Evolutionary conservation across 2,888 invertebrate species (phyloP).

Genomic region (Protonemura montana): DNA sequence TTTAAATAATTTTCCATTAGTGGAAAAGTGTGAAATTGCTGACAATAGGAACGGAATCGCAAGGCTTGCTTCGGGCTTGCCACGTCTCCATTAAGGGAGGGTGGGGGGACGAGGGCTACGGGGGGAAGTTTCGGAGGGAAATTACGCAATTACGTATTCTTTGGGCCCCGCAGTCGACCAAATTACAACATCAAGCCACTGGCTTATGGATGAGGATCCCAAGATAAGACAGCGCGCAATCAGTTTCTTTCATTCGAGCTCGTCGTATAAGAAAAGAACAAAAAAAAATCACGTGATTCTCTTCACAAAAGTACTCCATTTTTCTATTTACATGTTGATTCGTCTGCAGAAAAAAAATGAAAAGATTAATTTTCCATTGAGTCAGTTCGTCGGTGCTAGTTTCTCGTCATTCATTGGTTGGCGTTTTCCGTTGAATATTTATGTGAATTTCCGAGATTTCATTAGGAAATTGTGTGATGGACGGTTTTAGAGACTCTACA

Average conservation of each 20-base stretch:
- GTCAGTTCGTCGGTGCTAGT: not conserved
- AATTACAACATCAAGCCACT: not conserved
- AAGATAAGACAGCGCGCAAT: not conserved
- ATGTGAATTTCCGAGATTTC: constrained; percentile 18
- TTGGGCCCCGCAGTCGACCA: not conserved
- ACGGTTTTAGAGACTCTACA: not conserved
- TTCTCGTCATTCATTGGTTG: constrained; percentile 8
- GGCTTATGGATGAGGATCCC: not conserved
- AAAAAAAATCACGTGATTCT: not conserved
- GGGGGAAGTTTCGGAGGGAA: not conserved
- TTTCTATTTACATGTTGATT: not conserved
- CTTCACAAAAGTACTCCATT: not conserved
- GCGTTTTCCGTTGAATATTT: not conserved
- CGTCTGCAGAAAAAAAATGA: not conserved
- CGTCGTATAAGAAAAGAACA: not conserved
- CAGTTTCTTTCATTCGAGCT: not conserved
- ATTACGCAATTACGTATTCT: not conserved
- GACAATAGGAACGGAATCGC: constrained; percentile 22
- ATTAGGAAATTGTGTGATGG: constrained; percentile 40
- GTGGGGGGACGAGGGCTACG: not conserved
- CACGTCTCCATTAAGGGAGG: not conserved
- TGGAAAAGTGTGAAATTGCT: constrained; percentile 29
- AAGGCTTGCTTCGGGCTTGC: not conserved
- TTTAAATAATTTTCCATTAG: constrained; percentile 34
- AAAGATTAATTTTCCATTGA: not conserved